phyloP scores from a whole-genome alignment of 2,888 invertebrate species.

The Chelonus formosanus region DNA sequence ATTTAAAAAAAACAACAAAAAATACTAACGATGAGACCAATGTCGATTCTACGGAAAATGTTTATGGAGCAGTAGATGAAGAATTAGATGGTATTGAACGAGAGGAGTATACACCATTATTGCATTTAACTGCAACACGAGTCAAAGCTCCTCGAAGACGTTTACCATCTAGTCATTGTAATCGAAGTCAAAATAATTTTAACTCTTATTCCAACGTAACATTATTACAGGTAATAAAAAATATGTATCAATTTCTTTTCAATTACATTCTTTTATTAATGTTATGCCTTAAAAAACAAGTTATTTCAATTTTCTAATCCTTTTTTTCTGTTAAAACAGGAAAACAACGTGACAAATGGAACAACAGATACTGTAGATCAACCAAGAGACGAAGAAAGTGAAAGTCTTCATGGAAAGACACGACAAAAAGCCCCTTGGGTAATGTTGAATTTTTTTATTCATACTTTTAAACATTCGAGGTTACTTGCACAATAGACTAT shows the following conservation, averaged over 20 bases:
- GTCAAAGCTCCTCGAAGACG: slow-evolving; percentile 75
- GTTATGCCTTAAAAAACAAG: neutral
- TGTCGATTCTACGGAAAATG: slow-evolving; percentile 38
- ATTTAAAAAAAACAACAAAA: slow-evolving; percentile 37
- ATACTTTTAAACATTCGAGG: neutral
- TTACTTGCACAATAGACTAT: too few relatives aligned
- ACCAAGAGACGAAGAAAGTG: slow-evolving; percentile 55
- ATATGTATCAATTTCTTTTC: neutral
- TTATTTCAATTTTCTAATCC: slow-evolving; percentile 13
- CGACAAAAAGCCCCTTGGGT: slow-evolving; percentile 61
- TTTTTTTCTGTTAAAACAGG: slow-evolving; percentile 44
- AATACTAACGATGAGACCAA: slow-evolving; percentile 13
- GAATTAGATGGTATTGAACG: slow-evolving; percentile 67
- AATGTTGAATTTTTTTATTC: slow-evolving; percentile 33
- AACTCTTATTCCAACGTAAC: slow-evolving; percentile 37
- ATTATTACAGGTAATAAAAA: neutral
- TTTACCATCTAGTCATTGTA: slow-evolving; percentile 70
- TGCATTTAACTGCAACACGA: slow-evolving; percentile 67
- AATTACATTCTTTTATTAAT: slow-evolving; percentile 6
- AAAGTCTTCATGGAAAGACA: slow-evolving; percentile 51
- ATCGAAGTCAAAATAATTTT: slow-evolving; percentile 49
- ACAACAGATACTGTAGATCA: slow-evolving; percentile 54
- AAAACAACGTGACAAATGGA: slow-evolving; percentile 60
- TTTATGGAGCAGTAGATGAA: slow-evolving; percentile 51
- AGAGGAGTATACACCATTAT: slow-evolving; percentile 64